phyloP scores from a whole-genome alignment of 35 echinoderm and acorn worm genomes.

The Hemicentrotus pulcherrimus region DNA sequence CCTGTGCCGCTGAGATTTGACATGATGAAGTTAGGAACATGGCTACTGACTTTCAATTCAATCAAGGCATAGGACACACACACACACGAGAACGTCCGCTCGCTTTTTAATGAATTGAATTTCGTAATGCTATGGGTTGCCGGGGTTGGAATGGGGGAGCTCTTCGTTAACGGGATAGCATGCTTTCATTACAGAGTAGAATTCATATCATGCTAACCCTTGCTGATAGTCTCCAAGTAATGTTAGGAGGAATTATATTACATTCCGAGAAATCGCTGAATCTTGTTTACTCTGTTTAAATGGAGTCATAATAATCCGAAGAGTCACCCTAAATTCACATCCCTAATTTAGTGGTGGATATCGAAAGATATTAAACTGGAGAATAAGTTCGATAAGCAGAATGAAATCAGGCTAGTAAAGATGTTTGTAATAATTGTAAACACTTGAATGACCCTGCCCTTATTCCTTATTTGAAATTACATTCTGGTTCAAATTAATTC shows the following conservation, averaged over 20 bases:
- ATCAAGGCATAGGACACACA: background rate
- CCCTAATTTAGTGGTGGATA: too few species aligned
- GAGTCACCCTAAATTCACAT: too few species aligned
- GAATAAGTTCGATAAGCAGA: too few species aligned
- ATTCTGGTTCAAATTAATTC: too few species aligned
- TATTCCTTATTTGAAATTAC: too few species aligned
- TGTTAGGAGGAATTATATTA: background rate
- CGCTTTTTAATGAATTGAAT: conserved; percentile 27
- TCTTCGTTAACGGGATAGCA: background rate
- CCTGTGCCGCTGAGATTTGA: background rate
- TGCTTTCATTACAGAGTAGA: background rate
- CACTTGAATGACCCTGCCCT: too few species aligned
- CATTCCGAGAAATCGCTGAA: background rate
- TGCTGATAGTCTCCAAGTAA: background rate
- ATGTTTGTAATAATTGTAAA: too few species aligned
- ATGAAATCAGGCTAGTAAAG: too few species aligned
- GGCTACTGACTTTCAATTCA: conserved; percentile 9
- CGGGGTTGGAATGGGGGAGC: background rate
- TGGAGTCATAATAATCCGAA: too few species aligned
- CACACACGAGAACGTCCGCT: background rate
- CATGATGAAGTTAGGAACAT: conserved; percentile 10
- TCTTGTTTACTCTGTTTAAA: too few species aligned
- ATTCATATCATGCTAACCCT: background rate
- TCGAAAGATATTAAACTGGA: too few species aligned
- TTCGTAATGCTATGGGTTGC: background rate